Evolutionary conservation across 2,797 vertebrate species (phyloP).

Genomic region (Xenentodon cancila): DNA sequence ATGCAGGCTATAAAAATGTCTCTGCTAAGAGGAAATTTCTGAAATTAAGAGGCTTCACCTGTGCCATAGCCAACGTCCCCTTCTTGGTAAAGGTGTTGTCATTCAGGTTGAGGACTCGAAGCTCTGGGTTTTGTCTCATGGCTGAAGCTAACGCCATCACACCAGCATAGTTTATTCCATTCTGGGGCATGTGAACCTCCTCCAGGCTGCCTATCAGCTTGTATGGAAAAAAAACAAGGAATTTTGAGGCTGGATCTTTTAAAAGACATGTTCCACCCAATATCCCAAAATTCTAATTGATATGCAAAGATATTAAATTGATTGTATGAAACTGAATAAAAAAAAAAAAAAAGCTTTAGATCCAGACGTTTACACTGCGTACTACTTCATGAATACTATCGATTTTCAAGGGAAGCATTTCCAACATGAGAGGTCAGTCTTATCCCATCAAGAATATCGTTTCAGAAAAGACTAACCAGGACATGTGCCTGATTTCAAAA

Average conservation of each 20-base stretch:
- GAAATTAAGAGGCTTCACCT: conserved; percentile 74
- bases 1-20: accelerated
- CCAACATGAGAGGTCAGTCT: too few relatives aligned
- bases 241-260: neutral
- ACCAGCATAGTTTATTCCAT: conserved; percentile 93
- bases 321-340: too few relatives aligned
- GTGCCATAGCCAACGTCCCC: conserved; percentile 93
- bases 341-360: too few relatives aligned
- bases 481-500: too few relatives aligned
- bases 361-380: too few relatives aligned
- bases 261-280: too few relatives aligned
- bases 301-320: too few relatives aligned
- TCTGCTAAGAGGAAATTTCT: neutral
- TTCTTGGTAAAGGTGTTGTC: conserved; percentile 98
- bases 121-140: conserved; percentile 87
- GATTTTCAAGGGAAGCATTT: too few relatives aligned
- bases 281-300: too few relatives aligned
- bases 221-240: neutral
- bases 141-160: conserved; percentile 90
- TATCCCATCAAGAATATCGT: too few relatives aligned
- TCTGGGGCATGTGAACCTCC: conserved; percentile 98
- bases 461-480: too few relatives aligned
- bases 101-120: conserved; percentile 93
- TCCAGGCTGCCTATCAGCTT: conserved; percentile 93
- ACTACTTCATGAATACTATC: too few relatives aligned